A percentile compares a stretch with the other conserved stretches of the same genome.
phyloP scores from a whole-genome alignment of 2,888 invertebrate species.

The Limnephilus lunatus region DNA sequence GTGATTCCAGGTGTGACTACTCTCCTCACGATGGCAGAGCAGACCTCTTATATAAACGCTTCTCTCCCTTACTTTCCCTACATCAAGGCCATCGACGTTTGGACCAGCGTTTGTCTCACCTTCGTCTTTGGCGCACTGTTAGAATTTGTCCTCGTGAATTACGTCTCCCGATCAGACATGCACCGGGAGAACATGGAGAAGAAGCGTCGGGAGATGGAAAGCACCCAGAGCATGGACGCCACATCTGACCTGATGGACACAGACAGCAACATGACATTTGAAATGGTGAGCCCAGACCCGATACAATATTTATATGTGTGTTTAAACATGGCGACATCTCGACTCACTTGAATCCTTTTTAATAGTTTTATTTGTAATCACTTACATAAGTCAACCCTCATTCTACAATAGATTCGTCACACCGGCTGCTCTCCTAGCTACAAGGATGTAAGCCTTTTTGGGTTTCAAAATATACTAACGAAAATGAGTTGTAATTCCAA shows the following conservation, averaged over 20 bases:
- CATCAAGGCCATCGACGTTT: slow-evolving; percentile 98
- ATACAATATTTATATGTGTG: slow-evolving; percentile 11
- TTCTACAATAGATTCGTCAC: no score
- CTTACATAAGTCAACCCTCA: no score
- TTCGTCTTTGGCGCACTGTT: slow-evolving; percentile 98
- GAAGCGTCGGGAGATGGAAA: slow-evolving; percentile 86
- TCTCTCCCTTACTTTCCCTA: slow-evolving; percentile 95
- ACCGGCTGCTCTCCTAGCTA: no score
- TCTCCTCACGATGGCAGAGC: slow-evolving; percentile 97
- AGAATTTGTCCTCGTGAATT: slow-evolving; percentile 98
- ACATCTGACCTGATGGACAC: slow-evolving; percentile 88
- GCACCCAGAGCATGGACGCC: slow-evolving; percentile 89
- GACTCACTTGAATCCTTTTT: neutral
- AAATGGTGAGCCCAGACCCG: slow-evolving; percentile 82
- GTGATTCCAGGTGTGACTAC: slow-evolving; percentile 89
- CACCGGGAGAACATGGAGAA: slow-evolving; percentile 93
- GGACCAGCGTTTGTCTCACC: slow-evolving; percentile 98
- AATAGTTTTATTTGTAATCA: no score
- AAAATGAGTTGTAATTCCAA: no score
- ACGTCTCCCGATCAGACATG: slow-evolving; percentile 96
- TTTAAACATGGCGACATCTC: slow-evolving; percentile 17
- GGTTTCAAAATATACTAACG: no score
- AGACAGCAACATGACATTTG: slow-evolving; percentile 77
- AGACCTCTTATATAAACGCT: slow-evolving; percentile 97
- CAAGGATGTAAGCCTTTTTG: no score